A percentile compares a stretch with the other conserved stretches of the same genome.
Evolutionary conservation across 2,797 vertebrate species (phyloP).

Genomic region (Remorina albescens): DNA sequence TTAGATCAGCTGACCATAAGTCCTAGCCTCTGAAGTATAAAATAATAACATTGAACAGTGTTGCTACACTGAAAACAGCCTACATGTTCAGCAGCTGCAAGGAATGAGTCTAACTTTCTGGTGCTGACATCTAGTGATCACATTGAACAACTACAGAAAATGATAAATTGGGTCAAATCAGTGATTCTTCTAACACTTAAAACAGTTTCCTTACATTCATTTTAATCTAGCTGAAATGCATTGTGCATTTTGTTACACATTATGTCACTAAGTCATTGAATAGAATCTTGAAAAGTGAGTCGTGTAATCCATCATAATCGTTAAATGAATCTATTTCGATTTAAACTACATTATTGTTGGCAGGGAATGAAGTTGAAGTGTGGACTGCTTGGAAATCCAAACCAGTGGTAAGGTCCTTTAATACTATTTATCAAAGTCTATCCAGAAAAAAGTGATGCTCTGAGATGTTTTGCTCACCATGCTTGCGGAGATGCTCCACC

Average conservation of each 20-base stretch:
- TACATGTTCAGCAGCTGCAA: neutral
- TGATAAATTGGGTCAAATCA: neutral
- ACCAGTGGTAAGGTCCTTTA: neutral
- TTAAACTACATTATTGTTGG: neutral
- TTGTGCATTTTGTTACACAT: neutral
- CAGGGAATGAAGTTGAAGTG: too few species aligned
- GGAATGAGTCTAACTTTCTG: neutral
- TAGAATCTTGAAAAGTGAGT: neutral
- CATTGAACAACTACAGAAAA: slow-evolving; percentile 30
- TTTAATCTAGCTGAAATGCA: neutral
- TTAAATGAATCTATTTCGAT: neutral
- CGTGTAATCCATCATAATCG: neutral
- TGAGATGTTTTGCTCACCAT: too few species aligned
- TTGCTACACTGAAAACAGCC: neutral
- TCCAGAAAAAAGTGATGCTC: too few species aligned
- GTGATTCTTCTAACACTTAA: neutral
- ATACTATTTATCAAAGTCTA: too few species aligned
- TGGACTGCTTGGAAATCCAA: neutral
- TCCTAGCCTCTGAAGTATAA: too few species aligned
- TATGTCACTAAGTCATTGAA: neutral
- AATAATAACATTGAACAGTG: neutral
- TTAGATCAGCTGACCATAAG: too few species aligned
- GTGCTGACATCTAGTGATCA: slow-evolving; percentile 73
- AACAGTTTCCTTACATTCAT: neutral
- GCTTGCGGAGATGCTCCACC: slow-evolving; percentile 87